Evolutionary conservation across 2,113 vertebrate genomes (phyloP).

Genomic region (Himantopus leucocephalus): DNA sequence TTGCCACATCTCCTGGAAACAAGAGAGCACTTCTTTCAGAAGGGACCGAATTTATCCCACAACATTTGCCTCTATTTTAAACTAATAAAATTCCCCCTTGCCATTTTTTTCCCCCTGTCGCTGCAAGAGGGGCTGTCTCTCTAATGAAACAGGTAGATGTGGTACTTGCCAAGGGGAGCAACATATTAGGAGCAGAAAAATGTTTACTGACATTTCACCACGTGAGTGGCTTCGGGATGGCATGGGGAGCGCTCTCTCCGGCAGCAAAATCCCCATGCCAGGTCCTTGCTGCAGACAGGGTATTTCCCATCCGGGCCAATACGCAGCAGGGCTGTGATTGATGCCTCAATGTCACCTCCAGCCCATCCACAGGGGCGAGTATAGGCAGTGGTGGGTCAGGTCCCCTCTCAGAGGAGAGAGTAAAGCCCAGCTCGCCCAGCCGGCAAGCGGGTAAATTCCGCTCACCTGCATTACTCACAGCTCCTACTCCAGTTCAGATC

Average conservation of each 20-base stretch:
- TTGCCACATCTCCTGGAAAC: not conserved
- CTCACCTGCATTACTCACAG: not conserved
- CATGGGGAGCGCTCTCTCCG: not conserved
- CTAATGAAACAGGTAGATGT: slow-evolving; percentile 22
- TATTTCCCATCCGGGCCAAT: not conserved
- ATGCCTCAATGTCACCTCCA: not conserved
- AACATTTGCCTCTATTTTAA: slow-evolving; percentile 11
- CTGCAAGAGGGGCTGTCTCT: not conserved
- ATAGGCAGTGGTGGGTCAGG: not conserved
- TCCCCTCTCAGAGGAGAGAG: not conserved
- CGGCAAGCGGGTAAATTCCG: accelerated
- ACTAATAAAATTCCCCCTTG: not conserved
- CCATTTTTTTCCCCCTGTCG: not conserved
- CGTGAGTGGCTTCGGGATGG: not conserved
- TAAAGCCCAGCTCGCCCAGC: not conserved
- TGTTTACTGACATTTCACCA: slow-evolving; percentile 16
- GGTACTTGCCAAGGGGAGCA: slow-evolving; percentile 17
- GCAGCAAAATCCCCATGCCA: not conserved
- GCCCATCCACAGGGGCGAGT: not conserved
- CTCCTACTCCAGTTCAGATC: not conserved
- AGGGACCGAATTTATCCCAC: not conserved
- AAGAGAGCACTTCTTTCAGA: not conserved
- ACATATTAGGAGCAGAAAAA: slow-evolving; percentile 39
- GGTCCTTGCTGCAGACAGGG: not conserved
- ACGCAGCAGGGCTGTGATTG: not conserved